Evolutionary conservation across 2,113 vertebrate genomes (phyloP), one percentile per base, ranked within the genome.

Genomic region (Brachyhypopomus occidentalis): DNA sequence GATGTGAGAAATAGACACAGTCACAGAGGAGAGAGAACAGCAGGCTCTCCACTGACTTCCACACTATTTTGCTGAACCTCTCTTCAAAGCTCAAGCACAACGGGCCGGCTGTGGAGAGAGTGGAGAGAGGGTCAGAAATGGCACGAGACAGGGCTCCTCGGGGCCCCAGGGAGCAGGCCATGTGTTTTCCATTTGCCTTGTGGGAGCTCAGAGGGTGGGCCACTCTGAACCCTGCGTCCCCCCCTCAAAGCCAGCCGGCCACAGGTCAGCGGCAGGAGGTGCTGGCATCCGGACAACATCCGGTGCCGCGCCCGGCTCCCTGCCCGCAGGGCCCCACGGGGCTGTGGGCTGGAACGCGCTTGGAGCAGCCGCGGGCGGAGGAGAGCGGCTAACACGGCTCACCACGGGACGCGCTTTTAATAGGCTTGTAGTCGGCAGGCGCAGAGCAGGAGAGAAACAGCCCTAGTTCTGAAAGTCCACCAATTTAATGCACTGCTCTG

Each of bases 141-240:
- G 20, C 30, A 73, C 20, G 22, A 64, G 62, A 20, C 67, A 52
- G 27, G 62, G 60, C n/a, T 48, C 56, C 30, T 64, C 27, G 41
- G 45, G 45, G 66, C 27, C 25, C 45, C 36, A 36, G 14, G 30
- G 30, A 30, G 30, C 30, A 30, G 30, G 5, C n/a, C 81, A 85
- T 81, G 78, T 85, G 86, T 80, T 85, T 75, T 76, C 66, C 78
- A 78, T 81, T 83, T 85, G 48, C 71, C 9, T 48, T 64, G 36
- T 36, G 67, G 45, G 70, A 72, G 72, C 58, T 75, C 62, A 30
- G 23, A 63, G 75, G 52, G 36, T 80, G 83, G 72, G 36, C 20
- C 58, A 72, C 25, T 77, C 58, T n/a, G n/a, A n/a, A 34, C 38
- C 19, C 73, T 7, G 2, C 41, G 2, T 4, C 41, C 41, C 41